Percentiles rank a stretch among this genome's conserved stretches.
Conservation (phyloP, 2,888 invertebrate species). For the Panopea generosa region DNA sequence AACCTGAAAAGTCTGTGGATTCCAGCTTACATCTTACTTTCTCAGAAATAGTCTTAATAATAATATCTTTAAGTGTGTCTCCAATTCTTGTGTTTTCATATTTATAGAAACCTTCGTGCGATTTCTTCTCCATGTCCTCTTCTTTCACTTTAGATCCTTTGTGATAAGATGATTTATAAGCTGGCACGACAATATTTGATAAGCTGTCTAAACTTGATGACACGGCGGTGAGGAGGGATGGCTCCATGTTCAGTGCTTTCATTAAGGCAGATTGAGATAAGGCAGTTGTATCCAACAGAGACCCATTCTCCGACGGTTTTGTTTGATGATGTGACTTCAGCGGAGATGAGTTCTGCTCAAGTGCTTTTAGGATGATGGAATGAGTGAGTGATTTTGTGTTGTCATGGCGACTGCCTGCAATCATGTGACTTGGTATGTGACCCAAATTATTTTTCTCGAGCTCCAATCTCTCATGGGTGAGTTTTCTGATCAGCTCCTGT, state of each 20-base stretch:
- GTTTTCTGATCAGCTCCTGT: conserved; percentile 83
- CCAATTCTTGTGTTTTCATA: conserved; percentile 81
- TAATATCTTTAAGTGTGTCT: conserved; percentile 93
- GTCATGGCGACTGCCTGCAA: conserved; percentile 29
- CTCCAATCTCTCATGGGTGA: conserved; percentile 83
- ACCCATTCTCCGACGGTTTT: not conserved
- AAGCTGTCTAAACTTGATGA: not conserved
- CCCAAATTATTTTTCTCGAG: conserved; percentile 72
- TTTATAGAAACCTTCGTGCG: conserved; percentile 67
- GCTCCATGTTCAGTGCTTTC: conserved; percentile 26
- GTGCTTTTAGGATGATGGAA: conserved; percentile 30
- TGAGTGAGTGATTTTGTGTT: conserved; percentile 22
- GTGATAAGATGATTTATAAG: conserved; percentile 88
- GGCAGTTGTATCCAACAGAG: conserved; percentile 4
- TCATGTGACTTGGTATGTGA: conserved; percentile 9
- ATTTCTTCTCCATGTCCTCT: conserved; percentile 92
- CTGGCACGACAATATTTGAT: conserved; percentile 34
- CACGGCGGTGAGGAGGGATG: conserved; percentile 1
- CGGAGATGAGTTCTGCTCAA: conserved; percentile 12
- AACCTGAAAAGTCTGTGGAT: conserved; percentile 52
- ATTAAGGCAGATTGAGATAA: conserved; percentile 24
- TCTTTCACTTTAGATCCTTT: conserved; percentile 18
- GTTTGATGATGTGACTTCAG: conserved; percentile 2
- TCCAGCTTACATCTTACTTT: conserved; percentile 86
- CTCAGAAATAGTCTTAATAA: conserved; percentile 96